A percentile compares a stretch with the other conserved stretches of the same genome.
Evolutionary conservation across 2,888 invertebrate species (phyloP).

Genomic region (Hydrotaea cyrtoneurina): DNA sequence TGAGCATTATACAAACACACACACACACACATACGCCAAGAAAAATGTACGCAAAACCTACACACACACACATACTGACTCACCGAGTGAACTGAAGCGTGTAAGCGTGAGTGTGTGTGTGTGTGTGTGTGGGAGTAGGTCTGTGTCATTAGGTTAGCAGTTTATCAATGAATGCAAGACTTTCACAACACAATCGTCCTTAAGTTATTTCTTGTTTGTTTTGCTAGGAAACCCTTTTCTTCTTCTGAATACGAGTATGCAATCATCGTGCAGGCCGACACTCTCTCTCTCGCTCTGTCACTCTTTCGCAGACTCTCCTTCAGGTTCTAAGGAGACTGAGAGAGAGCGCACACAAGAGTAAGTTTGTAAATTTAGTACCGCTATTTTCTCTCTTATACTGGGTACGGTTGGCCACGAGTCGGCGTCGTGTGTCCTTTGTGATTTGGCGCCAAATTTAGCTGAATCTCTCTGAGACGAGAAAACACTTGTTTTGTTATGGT

Average conservation of each 20-base stretch:
- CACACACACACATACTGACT: neutral
- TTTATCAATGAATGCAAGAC: slow-evolving; percentile 57
- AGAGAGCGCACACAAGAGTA: neutral
- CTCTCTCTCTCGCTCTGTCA: neutral
- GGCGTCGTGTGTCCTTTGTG: slow-evolving; percentile 25
- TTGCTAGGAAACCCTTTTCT: neutral
- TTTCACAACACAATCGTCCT: neutral
- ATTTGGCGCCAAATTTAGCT: slow-evolving; percentile 63
- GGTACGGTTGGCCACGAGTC: slow-evolving; percentile 38
- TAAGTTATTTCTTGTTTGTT: neutral
- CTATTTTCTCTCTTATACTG: slow-evolving; percentile 60
- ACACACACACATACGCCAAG: too few relatives aligned
- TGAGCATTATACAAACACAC: slow-evolving; percentile 13
- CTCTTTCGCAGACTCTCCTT: neutral
- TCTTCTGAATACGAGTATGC: slow-evolving; percentile 20
- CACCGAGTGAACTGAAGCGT: neutral
- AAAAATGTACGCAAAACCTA: slow-evolving; percentile 1
- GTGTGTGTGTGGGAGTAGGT: neutral
- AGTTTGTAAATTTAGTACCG: slow-evolving; percentile 47
- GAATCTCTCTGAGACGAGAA: slow-evolving; percentile 11
- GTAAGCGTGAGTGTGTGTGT: neutral
- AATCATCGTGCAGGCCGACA: neutral
- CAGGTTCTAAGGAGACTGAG: too few relatives aligned
- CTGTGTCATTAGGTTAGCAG: slow-evolving; percentile 61
- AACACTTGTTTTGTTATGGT: slow-evolving; percentile 38